These are phyloP conservation scores for Danaus plexippus DNA, from an alignment of 1,140 invertebrate genomes.

Conservation along the genomic window DNA sequence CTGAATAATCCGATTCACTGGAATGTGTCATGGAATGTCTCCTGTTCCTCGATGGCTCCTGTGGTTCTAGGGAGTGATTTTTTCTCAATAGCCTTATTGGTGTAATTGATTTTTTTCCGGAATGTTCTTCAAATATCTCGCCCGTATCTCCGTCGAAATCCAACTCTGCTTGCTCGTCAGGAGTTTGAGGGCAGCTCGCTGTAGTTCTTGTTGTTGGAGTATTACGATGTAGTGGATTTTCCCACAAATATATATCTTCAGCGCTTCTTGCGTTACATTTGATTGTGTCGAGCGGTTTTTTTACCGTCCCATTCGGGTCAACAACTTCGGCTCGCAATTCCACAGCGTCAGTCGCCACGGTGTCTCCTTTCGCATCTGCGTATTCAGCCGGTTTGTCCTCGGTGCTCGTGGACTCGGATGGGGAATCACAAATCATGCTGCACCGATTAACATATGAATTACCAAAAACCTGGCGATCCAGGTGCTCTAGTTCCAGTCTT, in stretches of 20 bases:
- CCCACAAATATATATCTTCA: constrained; percentile 82
- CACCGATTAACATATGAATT: constrained; percentile 57
- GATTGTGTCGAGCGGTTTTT: constrained; percentile 54
- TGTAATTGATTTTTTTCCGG: constrained; percentile 76
- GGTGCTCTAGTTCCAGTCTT: constrained; percentile 83
- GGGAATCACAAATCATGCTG: constrained; percentile 54
- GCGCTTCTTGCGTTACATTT: constrained; percentile 62
- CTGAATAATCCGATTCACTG: constrained; percentile 54
- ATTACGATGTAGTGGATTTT: constrained; percentile 78
- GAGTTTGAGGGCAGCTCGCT: constrained; percentile 73
- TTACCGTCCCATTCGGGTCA: constrained; percentile 35
- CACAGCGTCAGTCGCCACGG: constrained; percentile 21
- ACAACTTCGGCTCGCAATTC: constrained; percentile 34
- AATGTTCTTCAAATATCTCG: constrained; percentile 74
- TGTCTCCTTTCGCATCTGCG: constrained; percentile 33
- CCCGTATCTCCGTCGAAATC: constrained; percentile 76
- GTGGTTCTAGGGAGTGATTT: constrained; percentile 54
- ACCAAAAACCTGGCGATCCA: constrained; percentile 84
- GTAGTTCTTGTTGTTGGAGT: constrained; percentile 61
- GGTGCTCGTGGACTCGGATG: constrained; percentile 57
- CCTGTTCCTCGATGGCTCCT: constrained; percentile 30
- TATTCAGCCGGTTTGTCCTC: constrained; percentile 60
- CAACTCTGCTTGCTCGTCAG: constrained; percentile 79
- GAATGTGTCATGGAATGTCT: constrained; percentile 42
- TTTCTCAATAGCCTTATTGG: constrained; percentile 71